Base-by-base conservation (phyloP, 2,113 vertebrate genomes). In the Tachysurus fulvidraco region DNA sequence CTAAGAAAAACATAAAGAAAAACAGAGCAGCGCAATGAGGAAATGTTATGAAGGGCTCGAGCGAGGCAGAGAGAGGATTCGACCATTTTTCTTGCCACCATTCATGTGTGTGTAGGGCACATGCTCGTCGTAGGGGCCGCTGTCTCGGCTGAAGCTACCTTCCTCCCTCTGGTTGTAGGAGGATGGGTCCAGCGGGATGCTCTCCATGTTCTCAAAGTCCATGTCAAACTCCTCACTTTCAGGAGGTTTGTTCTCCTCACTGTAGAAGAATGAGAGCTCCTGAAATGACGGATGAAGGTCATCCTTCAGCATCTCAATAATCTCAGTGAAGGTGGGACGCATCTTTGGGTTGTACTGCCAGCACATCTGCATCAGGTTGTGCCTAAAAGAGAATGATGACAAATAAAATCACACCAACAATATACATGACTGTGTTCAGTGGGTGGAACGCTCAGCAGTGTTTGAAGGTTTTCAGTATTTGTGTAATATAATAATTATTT, bases 321-420 rank as follows among this genome's bases (percentile, higher is more conserved):
- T 95, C 93, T 99, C 98, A 0, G 96, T 95, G 93, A 99, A 99
- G 92, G 96, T 94, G 2, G 98, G 98, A 12, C 98, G 95, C 97
- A 98, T 98, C 88, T 98, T 98, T 1, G 98, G 97, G 93, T 99
- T 99, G 95, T 99, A 99, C 90, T 99, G 97, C 98, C 98, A 99
- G 88, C 97, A 98, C 97, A 98, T 97, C 92, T 96, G 96, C 98
- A 99, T 99, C 85, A 99, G 95, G 93, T 87, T 96, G 87, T 97
- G 96, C 91, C 98, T 99, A 87, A 0, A 0, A 13, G 19, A 30
- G 44, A 14, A 44, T 8, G 84, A 16, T 81, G 1, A 71, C 0
- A 2, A 13, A 69, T 5, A 67, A 55, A 78, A 78, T 55, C 30
- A 36, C 46, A 52, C 14, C 78, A 36, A 16, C 21, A 80, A 41